Conservation (phyloP, 35 echinoderm and acorn worm species). For the Apostichopus californicus region DNA sequence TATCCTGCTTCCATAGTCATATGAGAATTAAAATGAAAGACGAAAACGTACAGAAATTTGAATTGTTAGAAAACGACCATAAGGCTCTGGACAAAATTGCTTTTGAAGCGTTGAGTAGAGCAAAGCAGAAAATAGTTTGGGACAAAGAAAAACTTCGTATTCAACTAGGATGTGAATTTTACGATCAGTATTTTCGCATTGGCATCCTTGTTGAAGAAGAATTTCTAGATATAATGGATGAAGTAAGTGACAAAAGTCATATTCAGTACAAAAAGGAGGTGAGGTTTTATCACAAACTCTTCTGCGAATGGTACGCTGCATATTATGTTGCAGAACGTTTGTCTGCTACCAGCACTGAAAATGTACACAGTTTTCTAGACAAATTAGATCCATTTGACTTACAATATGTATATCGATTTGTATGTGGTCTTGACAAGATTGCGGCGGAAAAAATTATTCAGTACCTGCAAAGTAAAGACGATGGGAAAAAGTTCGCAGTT, state of each 20-base stretch:
- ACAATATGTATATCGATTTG: constrained; percentile 36
- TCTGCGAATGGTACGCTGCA: constrained; percentile 24
- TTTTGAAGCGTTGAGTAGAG: neutral
- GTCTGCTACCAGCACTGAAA: neutral
- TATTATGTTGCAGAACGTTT: neutral
- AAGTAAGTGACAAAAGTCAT: neutral
- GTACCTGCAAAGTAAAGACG: neutral
- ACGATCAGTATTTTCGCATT: neutral
- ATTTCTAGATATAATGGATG: neutral
- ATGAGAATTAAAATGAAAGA: neutral
- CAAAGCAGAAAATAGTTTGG: neutral
- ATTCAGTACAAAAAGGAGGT: constrained; percentile 22
- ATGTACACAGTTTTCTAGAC: neutral
- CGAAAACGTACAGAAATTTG: neutral
- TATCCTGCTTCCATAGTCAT: neutral
- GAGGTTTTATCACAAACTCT: neutral
- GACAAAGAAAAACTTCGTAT: neutral
- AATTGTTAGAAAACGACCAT: neutral
- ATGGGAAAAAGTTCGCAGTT: constrained; percentile 5
- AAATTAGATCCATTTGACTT: neutral
- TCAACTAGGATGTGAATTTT: neutral
- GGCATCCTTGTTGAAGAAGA: neutral
- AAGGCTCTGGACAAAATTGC: neutral
- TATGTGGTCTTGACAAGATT: neutral
- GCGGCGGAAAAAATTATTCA: constrained; percentile 5